Evolutionary conservation across 2,888 invertebrate species (phyloP).

Genomic region (Diabrotica balteata): DNA sequence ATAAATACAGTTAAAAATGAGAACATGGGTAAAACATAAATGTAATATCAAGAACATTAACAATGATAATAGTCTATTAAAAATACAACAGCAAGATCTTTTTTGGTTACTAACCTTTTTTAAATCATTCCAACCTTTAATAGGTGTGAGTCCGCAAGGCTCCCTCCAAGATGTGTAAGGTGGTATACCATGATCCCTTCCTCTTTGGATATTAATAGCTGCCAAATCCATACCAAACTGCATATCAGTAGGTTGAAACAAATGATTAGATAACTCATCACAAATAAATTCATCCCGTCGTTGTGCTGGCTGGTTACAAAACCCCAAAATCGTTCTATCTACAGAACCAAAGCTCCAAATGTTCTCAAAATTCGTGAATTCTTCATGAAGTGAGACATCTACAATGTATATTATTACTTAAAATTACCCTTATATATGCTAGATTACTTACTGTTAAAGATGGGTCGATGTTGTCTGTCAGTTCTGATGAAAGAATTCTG

Average conservation of each 20-base stretch:
- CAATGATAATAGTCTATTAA: too few species aligned
- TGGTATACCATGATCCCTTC: constrained; percentile 86
- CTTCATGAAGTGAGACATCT: constrained; percentile 84
- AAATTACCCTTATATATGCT: too few species aligned
- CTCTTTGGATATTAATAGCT: constrained; percentile 86
- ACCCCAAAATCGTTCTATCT: constrained; percentile 78
- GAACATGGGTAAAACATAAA: too few species aligned
- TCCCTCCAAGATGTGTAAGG: constrained; percentile 81
- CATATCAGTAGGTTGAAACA: constrained; percentile 77
- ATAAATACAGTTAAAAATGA: too few species aligned
- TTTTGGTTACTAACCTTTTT: constrained; percentile 62
- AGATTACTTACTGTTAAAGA: constrained; percentile 72
- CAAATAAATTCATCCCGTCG: constrained; percentile 83
- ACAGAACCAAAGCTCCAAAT: constrained; percentile 82
- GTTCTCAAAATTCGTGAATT: constrained; percentile 72
- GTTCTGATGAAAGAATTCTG: constrained; percentile 79
- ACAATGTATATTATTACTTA: constrained; percentile 23
- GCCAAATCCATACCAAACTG: constrained; percentile 86
- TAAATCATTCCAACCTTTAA: constrained; percentile 75
- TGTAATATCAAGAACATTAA: too few species aligned
- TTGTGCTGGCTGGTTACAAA: constrained; percentile 79
- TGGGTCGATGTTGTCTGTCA: constrained; percentile 72
- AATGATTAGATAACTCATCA: constrained; percentile 80
- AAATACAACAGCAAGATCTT: too few species aligned
- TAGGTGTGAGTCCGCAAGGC: constrained; percentile 76